A percentile compares a stretch with the other conserved stretches of the same genome.
Evolutionary conservation across 2,888 invertebrate species (phyloP).

Genomic region (Acrobasis consociella): DNA sequence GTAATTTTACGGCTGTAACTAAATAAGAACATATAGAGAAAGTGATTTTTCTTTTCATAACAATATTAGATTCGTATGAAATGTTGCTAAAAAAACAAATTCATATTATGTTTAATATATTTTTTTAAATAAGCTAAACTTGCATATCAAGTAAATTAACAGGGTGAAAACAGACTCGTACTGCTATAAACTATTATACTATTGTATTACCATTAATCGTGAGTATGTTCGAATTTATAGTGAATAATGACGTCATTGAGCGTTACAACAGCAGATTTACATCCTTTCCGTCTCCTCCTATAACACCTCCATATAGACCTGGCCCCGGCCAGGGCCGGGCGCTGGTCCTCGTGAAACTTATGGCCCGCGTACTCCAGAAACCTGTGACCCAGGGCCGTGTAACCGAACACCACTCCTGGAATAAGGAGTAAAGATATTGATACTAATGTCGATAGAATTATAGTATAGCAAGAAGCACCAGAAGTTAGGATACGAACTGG

Average conservation of each 20-base stretch:
- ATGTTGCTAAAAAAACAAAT: too few species aligned
- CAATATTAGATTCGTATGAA: too few species aligned
- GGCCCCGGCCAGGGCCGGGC: slow-evolving; percentile 23
- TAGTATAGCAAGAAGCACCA: too few species aligned
- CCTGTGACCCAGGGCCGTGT: background rate
- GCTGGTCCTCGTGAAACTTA: slow-evolving; percentile 11
- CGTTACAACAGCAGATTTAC: slow-evolving; percentile 44
- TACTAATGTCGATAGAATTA: too few species aligned
- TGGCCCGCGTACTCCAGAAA: background rate
- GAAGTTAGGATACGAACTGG: too few species aligned
- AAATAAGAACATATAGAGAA: too few species aligned
- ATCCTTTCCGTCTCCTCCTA: slow-evolving; percentile 38
- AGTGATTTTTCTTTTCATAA: too few species aligned
- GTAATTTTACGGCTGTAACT: too few species aligned
- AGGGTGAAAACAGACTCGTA: too few species aligned
- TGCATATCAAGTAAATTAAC: too few species aligned
- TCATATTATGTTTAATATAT: too few species aligned
- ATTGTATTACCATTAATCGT: slow-evolving; percentile 23
- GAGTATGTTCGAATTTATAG: slow-evolving; percentile 28
- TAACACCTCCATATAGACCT: slow-evolving; percentile 30
- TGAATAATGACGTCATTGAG: slow-evolving; percentile 36
- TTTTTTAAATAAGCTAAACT: too few species aligned
- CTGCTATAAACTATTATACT: background rate
- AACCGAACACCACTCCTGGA: slow-evolving; percentile 11
- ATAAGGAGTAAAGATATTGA: background rate